These are phyloP conservation scores for Gnathonemus echidnorhynchus DNA, from an alignment of 2,113 vertebrate genomes.

Conservation along the genomic window DNA sequence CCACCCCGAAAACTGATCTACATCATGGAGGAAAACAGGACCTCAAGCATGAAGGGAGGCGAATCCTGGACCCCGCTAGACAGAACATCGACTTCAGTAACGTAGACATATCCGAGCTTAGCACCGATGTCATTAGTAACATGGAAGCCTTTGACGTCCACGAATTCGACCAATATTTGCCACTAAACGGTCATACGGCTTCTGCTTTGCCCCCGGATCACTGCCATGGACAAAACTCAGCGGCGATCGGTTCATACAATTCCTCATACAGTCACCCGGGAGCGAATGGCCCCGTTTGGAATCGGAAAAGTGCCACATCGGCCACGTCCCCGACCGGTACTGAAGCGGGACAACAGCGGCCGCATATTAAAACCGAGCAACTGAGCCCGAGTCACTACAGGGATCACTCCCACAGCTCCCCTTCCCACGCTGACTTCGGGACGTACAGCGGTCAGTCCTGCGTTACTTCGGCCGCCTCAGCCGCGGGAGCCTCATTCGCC, in stretches of 20 bases:
- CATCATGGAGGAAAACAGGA: conserved; percentile 81
- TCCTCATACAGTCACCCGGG: conserved; percentile 65
- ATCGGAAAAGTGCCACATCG: conserved; percentile 67
- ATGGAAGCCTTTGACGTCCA: conserved; percentile 95
- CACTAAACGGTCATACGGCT: conserved; percentile 71
- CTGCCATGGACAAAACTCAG: conserved; percentile 51
- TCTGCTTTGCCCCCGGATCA: conserved; percentile 62
- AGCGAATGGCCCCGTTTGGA: conserved; percentile 62
- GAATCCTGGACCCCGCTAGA: conserved; percentile 73
- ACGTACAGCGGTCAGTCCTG: conserved; percentile 74
- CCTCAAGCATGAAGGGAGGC: conserved; percentile 82
- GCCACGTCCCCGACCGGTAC: conserved; percentile 45
- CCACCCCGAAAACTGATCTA: conserved; percentile 85
- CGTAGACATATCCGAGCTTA: conserved; percentile 96
- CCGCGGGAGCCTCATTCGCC: conserved; percentile 64
- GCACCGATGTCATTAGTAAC: conserved; percentile 95
- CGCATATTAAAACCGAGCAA: conserved; percentile 89
- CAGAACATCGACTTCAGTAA: conserved; percentile 99
- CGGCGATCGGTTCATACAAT: conserved; percentile 54
- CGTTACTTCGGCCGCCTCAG: conserved; percentile 45
- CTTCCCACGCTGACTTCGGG: conserved; percentile 71
- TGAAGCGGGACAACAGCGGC: conserved; percentile 69
- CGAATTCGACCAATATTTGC: conserved; percentile 96
- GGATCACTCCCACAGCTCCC: conserved; percentile 71
- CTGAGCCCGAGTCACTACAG: conserved; percentile 70